Percentiles rank a stretch among this genome's conserved stretches.
Evolutionary conservation across 2,113 vertebrate species (phyloP).

Genomic region (Sebastes schlegelii): DNA sequence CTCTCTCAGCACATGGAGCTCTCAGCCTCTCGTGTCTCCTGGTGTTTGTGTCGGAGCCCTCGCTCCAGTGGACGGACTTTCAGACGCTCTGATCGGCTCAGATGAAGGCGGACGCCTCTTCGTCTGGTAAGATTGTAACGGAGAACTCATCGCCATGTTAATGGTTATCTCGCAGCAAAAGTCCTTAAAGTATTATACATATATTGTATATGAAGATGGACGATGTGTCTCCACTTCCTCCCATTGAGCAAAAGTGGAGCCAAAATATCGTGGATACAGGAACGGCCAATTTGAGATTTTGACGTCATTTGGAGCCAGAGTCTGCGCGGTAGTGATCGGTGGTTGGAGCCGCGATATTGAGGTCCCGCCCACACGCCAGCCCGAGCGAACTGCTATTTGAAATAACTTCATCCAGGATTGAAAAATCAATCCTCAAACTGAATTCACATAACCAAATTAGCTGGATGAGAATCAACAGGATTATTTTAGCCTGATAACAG

Average conservation of each 20-base stretch:
- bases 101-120: constrained; percentile 65
- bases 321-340: too few species aligned
- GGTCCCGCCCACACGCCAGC: too few species aligned
- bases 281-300: too few species aligned
- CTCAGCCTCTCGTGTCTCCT: constrained; percentile 56
- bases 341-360: too few species aligned
- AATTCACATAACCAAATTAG: background rate
- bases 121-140: constrained; percentile 62
- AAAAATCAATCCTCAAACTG: background rate
- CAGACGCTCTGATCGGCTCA: constrained; percentile 74
- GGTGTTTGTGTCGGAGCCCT: constrained; percentile 64
- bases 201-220: too few species aligned
- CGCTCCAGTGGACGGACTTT: constrained; percentile 70
- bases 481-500: background rate
- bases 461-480: background rate
- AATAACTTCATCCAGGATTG: background rate
- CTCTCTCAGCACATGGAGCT: constrained; percentile 22
- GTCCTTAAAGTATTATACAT: background rate
- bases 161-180: background rate
- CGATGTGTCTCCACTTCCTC: too few species aligned
- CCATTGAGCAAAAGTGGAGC: too few species aligned
- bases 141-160: background rate
- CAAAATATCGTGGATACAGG: too few species aligned
- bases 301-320: too few species aligned
- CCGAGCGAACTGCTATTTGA: background rate